Conservation (phyloP, 2,888 invertebrate species). For the Apodemia zela region DNA sequence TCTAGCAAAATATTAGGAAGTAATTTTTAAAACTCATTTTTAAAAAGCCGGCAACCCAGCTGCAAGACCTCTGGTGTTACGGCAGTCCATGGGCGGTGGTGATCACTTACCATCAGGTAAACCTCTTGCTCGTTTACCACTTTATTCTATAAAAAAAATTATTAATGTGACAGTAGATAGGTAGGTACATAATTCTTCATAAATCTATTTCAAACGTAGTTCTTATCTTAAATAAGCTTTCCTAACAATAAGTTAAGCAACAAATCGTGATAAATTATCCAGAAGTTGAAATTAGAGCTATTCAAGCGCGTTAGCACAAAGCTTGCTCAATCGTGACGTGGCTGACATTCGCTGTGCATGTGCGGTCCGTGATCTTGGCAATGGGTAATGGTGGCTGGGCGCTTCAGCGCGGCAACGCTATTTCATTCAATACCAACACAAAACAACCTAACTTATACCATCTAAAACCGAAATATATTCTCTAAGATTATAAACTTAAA, state of each 20-base stretch:
- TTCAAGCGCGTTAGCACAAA: conserved; percentile 63
- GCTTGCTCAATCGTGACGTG: conserved; percentile 76
- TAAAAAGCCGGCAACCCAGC: too few relatives aligned
- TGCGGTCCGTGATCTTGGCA: conserved; percentile 82
- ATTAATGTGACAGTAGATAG: too few relatives aligned
- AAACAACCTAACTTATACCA: conserved; percentile 16
- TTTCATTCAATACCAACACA: conserved; percentile 15
- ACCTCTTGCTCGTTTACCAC: too few relatives aligned
- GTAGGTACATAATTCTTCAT: background rate
- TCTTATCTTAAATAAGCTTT: conserved; percentile 31
- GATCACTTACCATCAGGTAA: too few relatives aligned
- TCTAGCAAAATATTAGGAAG: too few relatives aligned
- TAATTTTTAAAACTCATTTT: too few relatives aligned
- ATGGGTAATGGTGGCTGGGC: conserved; percentile 77
- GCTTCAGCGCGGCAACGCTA: conserved; percentile 49
- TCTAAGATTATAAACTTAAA: background rate
- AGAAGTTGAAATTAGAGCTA: conserved; percentile 62
- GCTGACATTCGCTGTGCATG: conserved; percentile 69
- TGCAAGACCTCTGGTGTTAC: too few relatives aligned
- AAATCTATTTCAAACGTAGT: conserved; percentile 10
- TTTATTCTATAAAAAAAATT: too few relatives aligned
- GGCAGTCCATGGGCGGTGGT: too few relatives aligned
- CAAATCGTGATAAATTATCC: conserved; percentile 53
- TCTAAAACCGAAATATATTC: conserved; percentile 19
- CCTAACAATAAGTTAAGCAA: conserved; percentile 28